phyloP scores from a whole-genome alignment of 2,888 invertebrate species.

The Microplitis deprimator region DNA sequence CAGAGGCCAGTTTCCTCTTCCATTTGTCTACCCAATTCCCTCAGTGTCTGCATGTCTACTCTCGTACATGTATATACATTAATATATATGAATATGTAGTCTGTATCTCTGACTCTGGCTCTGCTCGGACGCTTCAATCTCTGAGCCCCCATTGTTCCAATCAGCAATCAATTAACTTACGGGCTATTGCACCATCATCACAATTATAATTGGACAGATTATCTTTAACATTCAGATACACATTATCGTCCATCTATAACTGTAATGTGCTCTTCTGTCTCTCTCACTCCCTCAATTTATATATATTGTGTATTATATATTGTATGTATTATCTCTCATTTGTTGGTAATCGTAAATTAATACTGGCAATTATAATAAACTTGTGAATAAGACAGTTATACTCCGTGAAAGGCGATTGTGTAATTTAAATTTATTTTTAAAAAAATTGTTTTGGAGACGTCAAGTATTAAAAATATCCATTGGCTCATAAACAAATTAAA shows the following conservation, averaged over 20 bases:
- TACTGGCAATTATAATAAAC: neutral
- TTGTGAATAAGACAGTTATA: neutral
- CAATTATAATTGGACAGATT: constrained; percentile 25
- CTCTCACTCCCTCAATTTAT: neutral
- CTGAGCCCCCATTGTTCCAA: constrained; percentile 37
- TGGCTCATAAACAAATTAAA: neutral
- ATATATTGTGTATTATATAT: neutral
- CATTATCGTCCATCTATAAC: neutral
- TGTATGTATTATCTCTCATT: neutral
- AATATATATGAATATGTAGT: neutral
- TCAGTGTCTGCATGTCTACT: neutral
- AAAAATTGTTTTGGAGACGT: neutral
- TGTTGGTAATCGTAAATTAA: neutral
- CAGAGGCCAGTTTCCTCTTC: constrained; percentile 21
- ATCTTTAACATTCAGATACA: constrained; percentile 1
- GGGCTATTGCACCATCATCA: constrained; percentile 25
- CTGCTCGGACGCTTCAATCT: constrained; percentile 32
- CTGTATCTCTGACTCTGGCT: neutral
- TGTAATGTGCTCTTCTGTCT: neutral
- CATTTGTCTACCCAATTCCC: constrained; percentile 30
- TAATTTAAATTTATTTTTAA: neutral
- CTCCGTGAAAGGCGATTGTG: neutral
- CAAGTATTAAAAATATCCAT: neutral
- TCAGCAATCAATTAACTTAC: constrained; percentile 39
- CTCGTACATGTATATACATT: neutral